phyloP scores from a whole-genome alignment of 2,888 invertebrate genomes.

The Lamellibrachia columna region DNA sequence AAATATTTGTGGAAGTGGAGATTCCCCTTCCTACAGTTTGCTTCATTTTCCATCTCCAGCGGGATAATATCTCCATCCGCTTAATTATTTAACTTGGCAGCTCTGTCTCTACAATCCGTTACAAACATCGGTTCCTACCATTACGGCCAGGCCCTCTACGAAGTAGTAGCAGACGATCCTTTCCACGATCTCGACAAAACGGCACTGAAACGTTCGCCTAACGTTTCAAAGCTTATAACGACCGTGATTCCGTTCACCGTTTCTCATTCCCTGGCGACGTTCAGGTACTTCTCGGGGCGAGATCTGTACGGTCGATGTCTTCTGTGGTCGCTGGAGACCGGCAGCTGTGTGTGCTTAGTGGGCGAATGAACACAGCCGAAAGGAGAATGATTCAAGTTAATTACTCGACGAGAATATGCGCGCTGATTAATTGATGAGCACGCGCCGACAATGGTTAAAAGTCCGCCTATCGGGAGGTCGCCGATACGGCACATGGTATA shows the following conservation, averaged over 20 bases:
- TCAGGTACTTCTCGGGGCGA: neutral
- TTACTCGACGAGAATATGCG: neutral
- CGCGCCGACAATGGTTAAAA: neutral
- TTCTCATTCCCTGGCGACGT: neutral
- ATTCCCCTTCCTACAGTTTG: no score
- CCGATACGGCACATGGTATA: neutral
- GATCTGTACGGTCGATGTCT: neutral
- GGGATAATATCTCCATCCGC: no score
- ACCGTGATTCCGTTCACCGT: neutral
- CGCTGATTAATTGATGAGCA: conserved; percentile 2
- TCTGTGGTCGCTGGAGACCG: neutral
- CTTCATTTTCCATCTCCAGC: no score
- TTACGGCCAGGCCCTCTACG: neutral
- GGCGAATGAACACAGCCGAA: neutral
- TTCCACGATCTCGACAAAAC: neutral
- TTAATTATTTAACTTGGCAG: no score
- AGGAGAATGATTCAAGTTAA: neutral
- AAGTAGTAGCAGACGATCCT: neutral
- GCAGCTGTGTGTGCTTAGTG: neutral
- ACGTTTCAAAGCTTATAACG: neutral
- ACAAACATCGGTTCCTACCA: neutral
- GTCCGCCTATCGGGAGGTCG: neutral
- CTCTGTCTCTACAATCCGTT: neutral
- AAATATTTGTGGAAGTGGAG: no score
- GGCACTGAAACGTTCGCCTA: neutral